Conservation (phyloP, 2,797 vertebrate species). For the Oreochromis grahami region DNA sequence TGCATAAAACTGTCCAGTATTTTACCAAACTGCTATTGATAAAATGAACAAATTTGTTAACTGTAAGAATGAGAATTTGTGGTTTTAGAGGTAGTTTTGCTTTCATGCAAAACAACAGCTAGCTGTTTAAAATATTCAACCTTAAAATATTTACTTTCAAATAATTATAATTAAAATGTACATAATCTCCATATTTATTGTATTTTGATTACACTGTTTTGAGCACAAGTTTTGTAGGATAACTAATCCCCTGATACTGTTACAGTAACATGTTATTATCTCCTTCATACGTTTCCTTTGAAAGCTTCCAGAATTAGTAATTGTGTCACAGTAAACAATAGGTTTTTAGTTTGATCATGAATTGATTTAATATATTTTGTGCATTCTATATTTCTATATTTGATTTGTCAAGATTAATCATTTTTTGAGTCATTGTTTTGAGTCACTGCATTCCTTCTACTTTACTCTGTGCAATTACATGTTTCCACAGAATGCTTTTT, state of each 20-base stretch:
- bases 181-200: background rate
- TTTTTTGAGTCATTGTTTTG: background rate
- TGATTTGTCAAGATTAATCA: background rate
- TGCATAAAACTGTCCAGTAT: background rate
- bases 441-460: background rate
- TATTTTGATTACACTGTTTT: background rate
- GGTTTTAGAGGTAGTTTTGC: no score
- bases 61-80: no score
- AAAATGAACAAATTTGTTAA: background rate
- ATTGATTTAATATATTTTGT: background rate
- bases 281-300: background rate
- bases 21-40: background rate
- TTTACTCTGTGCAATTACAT: background rate
- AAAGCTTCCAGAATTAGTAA: background rate
- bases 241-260: background rate
- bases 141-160: background rate
- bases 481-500: background rate
- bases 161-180: background rate
- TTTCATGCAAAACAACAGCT: background rate
- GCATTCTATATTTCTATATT: background rate
- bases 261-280: background rate
- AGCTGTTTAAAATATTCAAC: background rate
- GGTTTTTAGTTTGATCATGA: background rate
- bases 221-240: background rate
- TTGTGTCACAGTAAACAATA: background rate